These are phyloP conservation scores for Lagopus leucura DNA, from an alignment of 2,113 vertebrate genomes.

Conservation along the genomic window DNA sequence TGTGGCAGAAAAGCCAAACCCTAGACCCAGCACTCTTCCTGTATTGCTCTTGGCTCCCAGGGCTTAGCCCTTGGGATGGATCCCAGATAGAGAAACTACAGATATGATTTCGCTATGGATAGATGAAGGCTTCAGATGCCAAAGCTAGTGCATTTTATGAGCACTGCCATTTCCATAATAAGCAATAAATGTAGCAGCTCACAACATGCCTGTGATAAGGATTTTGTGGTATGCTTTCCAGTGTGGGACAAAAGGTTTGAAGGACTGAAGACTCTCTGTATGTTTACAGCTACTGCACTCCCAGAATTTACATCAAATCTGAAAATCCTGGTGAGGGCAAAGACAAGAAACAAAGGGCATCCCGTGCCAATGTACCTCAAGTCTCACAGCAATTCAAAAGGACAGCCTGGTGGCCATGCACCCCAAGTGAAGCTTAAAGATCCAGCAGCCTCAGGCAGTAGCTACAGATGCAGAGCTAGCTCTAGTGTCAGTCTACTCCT, in stretches of 20 bases:
- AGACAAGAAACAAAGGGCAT: neutral
- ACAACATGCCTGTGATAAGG: neutral
- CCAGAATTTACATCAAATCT: neutral
- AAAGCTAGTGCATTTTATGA: slow-evolving; percentile 4
- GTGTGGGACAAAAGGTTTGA: neutral
- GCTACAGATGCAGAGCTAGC: neutral
- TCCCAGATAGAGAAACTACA: neutral
- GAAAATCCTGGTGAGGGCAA: neutral
- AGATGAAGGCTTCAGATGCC: neutral
- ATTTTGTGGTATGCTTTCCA: neutral
- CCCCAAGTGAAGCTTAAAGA: neutral
- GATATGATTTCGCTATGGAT: neutral
- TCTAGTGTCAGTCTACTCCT: neutral
- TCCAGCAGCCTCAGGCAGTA: neutral
- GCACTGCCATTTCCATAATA: slow-evolving; percentile 8
- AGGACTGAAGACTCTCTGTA: neutral
- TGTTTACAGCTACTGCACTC: neutral
- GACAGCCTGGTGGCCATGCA: accelerated
- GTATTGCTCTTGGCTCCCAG: neutral
- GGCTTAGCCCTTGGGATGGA: neutral
- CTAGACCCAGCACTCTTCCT: neutral
- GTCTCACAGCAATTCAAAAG: accelerated
- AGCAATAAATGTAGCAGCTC: slow-evolving; percentile 24
- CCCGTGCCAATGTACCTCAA: neutral
- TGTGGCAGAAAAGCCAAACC: neutral